These are phyloP conservation scores for Acrobeloides nanus DNA, from an alignment of 2,888 invertebrate genomes.

Conservation along the genomic window DNA sequence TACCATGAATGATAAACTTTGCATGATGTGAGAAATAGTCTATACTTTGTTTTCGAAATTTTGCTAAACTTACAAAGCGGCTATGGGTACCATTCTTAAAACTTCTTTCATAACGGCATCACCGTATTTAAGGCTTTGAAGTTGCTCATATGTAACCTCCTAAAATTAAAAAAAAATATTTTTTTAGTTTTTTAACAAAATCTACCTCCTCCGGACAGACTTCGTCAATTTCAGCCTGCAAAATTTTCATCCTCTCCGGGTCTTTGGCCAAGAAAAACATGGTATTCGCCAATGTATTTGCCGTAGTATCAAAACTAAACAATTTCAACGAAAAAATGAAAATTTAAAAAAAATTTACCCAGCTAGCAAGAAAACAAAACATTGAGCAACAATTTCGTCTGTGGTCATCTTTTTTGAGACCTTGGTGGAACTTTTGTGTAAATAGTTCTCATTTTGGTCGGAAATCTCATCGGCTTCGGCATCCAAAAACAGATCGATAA, in stretches of 20 bases:
- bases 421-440: slow-evolving; percentile 12
- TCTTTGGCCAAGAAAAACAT: slow-evolving; percentile 57
- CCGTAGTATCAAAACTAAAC: slow-evolving; percentile 56
- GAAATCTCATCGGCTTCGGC: slow-evolving; percentile 22
- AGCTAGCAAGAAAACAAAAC: slow-evolving; percentile 42
- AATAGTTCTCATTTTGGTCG: slow-evolving; percentile 7
- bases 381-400: slow-evolving; percentile 36
- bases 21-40: too few species aligned
- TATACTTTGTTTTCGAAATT: too few species aligned
- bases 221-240: slow-evolving; percentile 32
- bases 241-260: slow-evolving; percentile 52
- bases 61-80: slow-evolving; percentile 3
- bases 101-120: slow-evolving; percentile 43
- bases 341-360: slow-evolving; percentile 43
- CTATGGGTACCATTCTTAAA: slow-evolving; percentile 39
- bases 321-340: slow-evolving; percentile 5
- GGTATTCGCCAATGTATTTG: slow-evolving; percentile 57
- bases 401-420: slow-evolving; percentile 28
- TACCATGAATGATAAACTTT: too few species aligned
- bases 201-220: slow-evolving; percentile 20
- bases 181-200: background rate
- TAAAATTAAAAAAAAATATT: background rate
- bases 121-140: slow-evolving; percentile 31
- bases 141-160: slow-evolving; percentile 31
- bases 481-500: slow-evolving; percentile 48